Evolutionary conservation across 1,140 invertebrate genomes (phyloP), one percentile per base, ranked within the genome.

Genomic region (Cherax destructor): DNA sequence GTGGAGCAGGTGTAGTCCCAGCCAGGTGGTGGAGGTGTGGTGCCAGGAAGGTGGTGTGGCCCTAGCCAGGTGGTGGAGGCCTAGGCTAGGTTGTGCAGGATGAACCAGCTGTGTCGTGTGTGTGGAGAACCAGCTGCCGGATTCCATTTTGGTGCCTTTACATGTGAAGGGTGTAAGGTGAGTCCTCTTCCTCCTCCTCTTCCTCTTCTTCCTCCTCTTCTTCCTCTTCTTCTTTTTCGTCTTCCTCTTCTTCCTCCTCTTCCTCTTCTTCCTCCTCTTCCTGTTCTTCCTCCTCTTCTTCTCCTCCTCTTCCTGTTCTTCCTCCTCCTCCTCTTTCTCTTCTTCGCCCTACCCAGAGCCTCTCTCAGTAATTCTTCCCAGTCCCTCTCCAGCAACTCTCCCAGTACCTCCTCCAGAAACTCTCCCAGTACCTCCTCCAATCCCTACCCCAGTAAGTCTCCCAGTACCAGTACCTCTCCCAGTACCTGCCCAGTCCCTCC

Each of bases 101-200:
- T 92, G 96, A 97, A 97, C 95, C 97, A 97, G 94, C 95, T 96
- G 94, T 97, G 97, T 95, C 95, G 98, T 98, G 92, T 93, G n/a
- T 93, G 92, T 72, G 92, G 92, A 47, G 92, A 93, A 59, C 93
- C 93, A 1, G 93, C 93, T 4, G 93, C 93, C 3, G 92, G 93
- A 21, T 93, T 93, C 84, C 93, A 93, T 77, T 93, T 93, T 94
- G 97, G 97, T 86, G 97, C 97, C 65, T 97, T 98, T 93, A 98
- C 97, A 21, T 98, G 97, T 95, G 97, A 98, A 95, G 97, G 97
- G 10, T 95, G 95, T 92, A 95, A 95, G 91, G 91, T 92, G 61
- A 78, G 90, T 77, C 56, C 13, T 11, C 13, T 0, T 5, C 61
- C 0, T 21, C 56, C 16, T 59, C 56, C 56, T 59, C 56, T 16